Evolutionary conservation across 2,797 vertebrate genomes (phyloP).

Genomic region (Hypotaenidia philippensis): DNA sequence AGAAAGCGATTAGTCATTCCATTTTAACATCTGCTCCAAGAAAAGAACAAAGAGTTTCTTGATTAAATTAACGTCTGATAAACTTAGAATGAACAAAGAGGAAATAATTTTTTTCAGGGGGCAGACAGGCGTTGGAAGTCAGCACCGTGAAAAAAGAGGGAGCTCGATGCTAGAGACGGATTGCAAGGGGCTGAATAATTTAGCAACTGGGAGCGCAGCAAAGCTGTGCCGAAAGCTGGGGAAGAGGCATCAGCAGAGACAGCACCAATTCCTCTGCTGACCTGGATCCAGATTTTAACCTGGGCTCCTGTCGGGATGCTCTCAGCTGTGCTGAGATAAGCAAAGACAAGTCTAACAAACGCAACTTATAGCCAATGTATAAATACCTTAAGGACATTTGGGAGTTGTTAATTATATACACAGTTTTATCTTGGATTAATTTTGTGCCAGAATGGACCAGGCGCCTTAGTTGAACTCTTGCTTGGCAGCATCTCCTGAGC

Average conservation of each 20-base stretch:
- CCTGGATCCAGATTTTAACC: no score
- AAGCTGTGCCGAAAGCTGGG: not conserved
- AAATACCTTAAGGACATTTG: not conserved
- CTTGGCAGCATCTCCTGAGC: not conserved
- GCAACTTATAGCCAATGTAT: not conserved
- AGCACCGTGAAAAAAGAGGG: not conserved
- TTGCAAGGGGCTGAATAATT: not conserved
- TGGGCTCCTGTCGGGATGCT: not conserved
- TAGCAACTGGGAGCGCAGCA: accelerated
- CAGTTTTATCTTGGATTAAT: slow-evolving; percentile 11
- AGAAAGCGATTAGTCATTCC: not conserved
- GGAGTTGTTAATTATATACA: not conserved
- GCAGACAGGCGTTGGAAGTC: not conserved
- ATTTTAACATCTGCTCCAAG: not conserved
- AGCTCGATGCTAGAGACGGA: accelerated
- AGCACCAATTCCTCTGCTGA: not conserved
- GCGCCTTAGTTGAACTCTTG: not conserved
- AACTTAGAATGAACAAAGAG: not conserved
- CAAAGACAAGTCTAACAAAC: not conserved
- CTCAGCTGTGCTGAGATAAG: not conserved
- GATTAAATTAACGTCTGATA: not conserved
- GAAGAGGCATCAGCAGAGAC: not conserved
- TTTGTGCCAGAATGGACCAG: not conserved
- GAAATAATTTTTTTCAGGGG: not conserved
- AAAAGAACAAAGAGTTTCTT: not conserved